These are phyloP conservation scores for Crotalus helleri DNA, from an alignment of 2,113 vertebrate genomes.

Conservation along the genomic window DNA sequence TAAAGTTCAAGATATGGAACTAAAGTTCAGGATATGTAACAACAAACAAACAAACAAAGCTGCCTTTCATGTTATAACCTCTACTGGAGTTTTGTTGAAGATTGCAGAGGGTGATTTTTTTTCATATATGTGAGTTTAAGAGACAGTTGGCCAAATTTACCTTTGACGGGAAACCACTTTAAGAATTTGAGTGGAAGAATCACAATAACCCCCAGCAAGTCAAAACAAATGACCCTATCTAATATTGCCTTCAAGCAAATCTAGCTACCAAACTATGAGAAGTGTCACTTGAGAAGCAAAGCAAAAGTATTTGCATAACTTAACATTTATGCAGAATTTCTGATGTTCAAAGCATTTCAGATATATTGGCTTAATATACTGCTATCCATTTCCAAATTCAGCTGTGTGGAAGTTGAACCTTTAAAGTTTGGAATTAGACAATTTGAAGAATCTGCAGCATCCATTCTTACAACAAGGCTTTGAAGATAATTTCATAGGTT, in stretches of 20 bases:
- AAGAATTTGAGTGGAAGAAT: constrained; percentile 34
- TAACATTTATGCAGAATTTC: constrained; percentile 10
- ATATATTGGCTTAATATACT: not conserved
- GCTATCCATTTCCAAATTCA: not conserved
- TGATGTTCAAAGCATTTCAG: not conserved
- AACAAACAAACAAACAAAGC: constrained; percentile 49
- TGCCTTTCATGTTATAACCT: constrained; percentile 40
- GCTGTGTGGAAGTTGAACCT: not conserved
- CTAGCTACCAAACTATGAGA: constrained; percentile 38
- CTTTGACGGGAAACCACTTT: constrained; percentile 45
- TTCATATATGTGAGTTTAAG: constrained; percentile 16
- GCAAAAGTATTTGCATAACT: constrained; percentile 5
- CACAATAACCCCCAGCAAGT: constrained; percentile 44
- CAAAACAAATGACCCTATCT: constrained; percentile 21
- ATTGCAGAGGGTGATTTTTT: constrained; percentile 7
- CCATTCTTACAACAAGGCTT: not conserved
- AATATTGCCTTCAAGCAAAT: constrained; percentile 51
- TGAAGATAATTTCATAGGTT: not conserved
- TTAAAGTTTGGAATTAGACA: not conserved
- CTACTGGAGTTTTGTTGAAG: constrained; percentile 19
- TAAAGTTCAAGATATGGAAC: constrained; percentile 65
- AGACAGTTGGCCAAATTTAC: constrained; percentile 34
- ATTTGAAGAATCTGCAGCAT: not conserved
- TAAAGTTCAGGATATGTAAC: constrained; percentile 63
- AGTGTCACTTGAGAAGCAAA: constrained; percentile 20